Percentiles rank a stretch among this genome's conserved stretches.
Conservation (phyloP, 2,797 vertebrate species). For the Schizopygopsis pylzovi region DNA sequence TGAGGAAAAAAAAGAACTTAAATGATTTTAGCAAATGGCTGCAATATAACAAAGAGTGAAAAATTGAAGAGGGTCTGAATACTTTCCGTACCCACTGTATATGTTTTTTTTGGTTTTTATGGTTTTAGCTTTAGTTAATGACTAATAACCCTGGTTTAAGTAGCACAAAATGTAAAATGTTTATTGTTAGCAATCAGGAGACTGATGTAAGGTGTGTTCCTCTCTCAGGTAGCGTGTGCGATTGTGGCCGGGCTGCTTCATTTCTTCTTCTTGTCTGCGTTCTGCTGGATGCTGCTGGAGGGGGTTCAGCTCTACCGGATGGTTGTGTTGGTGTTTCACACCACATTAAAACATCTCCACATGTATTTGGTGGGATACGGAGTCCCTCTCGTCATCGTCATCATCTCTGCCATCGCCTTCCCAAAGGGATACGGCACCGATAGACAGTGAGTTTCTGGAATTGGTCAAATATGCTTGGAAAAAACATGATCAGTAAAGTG, state of each 20-base stretch:
- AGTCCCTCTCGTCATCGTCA: constrained; percentile 76
- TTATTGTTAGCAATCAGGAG: neutral
- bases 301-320: constrained; percentile 88
- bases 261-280: constrained; percentile 83
- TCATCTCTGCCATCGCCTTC: constrained; percentile 74
- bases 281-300: constrained; percentile 88
- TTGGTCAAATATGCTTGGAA: neutral
- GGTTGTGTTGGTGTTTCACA: constrained; percentile 86
- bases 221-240: constrained; percentile 79
- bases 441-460: constrained; percentile 76
- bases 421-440: constrained; percentile 75
- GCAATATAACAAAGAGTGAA: no score
- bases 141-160: no score
- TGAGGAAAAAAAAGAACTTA: no score
- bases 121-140: no score
- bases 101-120: no score
- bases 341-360: constrained; percentile 75
- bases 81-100: no score
- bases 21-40: no score
- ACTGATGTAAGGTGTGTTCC: constrained; percentile 13
- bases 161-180: no score
- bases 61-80: no score
- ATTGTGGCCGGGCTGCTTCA: constrained; percentile 85
- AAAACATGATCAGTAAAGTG: neutral
- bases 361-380: constrained; percentile 81